phyloP scores from a whole-genome alignment of 2,888 invertebrate genomes.

The Dryocosmus kuriphilus region DNA sequence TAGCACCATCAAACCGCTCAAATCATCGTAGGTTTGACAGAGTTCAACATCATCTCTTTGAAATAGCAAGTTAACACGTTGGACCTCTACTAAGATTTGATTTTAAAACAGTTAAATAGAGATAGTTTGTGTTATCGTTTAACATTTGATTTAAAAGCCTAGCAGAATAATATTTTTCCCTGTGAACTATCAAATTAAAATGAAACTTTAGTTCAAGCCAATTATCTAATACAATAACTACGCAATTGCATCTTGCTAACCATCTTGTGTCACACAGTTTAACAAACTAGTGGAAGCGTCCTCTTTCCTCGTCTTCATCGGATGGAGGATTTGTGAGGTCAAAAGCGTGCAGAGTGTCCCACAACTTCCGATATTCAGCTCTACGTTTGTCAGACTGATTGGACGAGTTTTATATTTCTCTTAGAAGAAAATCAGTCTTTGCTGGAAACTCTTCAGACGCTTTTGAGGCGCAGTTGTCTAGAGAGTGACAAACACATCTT shows the following conservation, averaged over 20 bases:
- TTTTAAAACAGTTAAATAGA: background rate
- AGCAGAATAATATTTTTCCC: background rate
- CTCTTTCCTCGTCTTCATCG: background rate
- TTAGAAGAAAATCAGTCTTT: too few relatives aligned
- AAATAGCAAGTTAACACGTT: background rate
- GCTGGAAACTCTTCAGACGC: too few relatives aligned
- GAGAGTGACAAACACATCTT: too few relatives aligned
- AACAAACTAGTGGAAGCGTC: background rate
- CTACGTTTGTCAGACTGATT: too few relatives aligned
- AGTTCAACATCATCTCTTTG: constrained; percentile 3
- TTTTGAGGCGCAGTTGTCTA: too few relatives aligned
- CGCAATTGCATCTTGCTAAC: background rate
- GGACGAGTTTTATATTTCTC: too few relatives aligned
- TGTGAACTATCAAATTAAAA: background rate
- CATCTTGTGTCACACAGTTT: background rate
- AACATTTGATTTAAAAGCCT: background rate
- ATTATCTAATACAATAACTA: background rate
- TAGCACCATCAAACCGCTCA: too few relatives aligned
- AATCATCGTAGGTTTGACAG: too few relatives aligned
- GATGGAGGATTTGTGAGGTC: too few relatives aligned
- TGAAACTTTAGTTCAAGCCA: background rate
- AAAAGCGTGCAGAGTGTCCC: too few relatives aligned
- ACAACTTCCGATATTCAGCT: too few relatives aligned
- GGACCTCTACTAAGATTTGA: background rate
- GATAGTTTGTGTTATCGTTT: background rate